Evolutionary conservation across 2,888 invertebrate species (phyloP), one percentile per base, ranked within the genome.

Genomic region (Holacanthella duospinosa): DNA sequence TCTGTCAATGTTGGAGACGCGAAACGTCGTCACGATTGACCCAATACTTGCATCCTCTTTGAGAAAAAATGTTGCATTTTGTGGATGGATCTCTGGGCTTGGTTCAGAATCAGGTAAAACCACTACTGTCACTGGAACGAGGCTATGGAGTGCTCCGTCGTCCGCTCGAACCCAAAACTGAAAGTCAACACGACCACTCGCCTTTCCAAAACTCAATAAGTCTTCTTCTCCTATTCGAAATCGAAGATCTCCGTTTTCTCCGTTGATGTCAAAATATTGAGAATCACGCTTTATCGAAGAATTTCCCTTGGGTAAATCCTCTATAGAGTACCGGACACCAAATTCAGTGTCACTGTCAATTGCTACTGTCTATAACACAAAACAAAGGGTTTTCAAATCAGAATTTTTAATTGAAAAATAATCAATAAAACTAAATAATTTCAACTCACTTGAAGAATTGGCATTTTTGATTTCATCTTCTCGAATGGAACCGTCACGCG

Each of bases 311-410:
- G 70, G 66, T n/a, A 71, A 62, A 73, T 89, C 88, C 75, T 89
- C 86, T 71, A 93, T 84, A 2, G 85, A 84, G 79, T 92, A 94
- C 68, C 82, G 80, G 58, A 93, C 80, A 73, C 87, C 82, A 63
- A 82, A 80, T 68, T 86, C 87, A 73, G 86, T 86, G 80, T 93
- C 93, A 1, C 79, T 77, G 78, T 94, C 94, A n/a, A 78, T 76
- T 28, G 93, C 93, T 75, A 82, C 83, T 1, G 84, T 78, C 82
- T 83, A 69, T 59, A 74, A 73, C 60, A 64, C 58, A 61, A 55
- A 71, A 56, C 24, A 25, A 48, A 58, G 54, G 44, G 16, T n/a
- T 25, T 12, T 9, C 6, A 25, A 26, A n/a, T 1, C 6, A 58
- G 19, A 58, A 29, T 29, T 36, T 6, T 58, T 9, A n/a, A 9